Percentiles rank a stretch among this genome's conserved stretches.
phyloP scores from a whole-genome alignment of 2,888 invertebrate species.

The Pheosia gnoma region DNA sequence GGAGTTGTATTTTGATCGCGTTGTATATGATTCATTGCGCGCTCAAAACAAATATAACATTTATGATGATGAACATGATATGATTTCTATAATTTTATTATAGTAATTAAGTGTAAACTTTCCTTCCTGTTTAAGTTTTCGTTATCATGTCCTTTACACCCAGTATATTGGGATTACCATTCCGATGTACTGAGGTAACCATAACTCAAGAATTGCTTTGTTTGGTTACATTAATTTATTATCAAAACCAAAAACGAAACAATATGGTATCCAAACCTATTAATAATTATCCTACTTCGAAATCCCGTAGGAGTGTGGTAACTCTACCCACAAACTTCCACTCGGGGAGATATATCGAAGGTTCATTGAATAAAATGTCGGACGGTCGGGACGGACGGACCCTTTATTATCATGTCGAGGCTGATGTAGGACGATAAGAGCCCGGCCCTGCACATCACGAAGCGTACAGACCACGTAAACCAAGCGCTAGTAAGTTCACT shows the following conservation, averaged over 20 bases:
- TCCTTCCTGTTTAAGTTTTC: no score
- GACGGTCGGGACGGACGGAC: conserved; percentile 43
- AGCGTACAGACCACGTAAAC: neutral
- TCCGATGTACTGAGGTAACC: no score
- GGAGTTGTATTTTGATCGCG: no score
- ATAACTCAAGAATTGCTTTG: no score
- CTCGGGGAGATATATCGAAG: conserved; percentile 54
- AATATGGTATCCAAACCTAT: neutral
- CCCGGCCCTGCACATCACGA: conserved; percentile 30
- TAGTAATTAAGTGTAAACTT: no score
- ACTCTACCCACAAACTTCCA: conserved; percentile 9
- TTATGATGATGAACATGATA: no score
- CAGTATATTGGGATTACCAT: no score
- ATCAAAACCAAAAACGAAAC: neutral
- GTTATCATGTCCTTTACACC: no score
- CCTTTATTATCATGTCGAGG: conserved; percentile 67
- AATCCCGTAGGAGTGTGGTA: conserved; percentile 7
- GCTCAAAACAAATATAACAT: no score
- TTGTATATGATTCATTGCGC: no score
- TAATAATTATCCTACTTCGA: neutral
- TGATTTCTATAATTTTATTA: no score
- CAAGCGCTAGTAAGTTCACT: neutral
- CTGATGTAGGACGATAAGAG: conserved; percentile 54
- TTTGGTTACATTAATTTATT: neutral
- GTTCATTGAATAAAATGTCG: conserved; percentile 71